These are phyloP conservation scores for Globia sparganii DNA, from an alignment of 2,888 invertebrate species.

Conservation along the genomic window DNA sequence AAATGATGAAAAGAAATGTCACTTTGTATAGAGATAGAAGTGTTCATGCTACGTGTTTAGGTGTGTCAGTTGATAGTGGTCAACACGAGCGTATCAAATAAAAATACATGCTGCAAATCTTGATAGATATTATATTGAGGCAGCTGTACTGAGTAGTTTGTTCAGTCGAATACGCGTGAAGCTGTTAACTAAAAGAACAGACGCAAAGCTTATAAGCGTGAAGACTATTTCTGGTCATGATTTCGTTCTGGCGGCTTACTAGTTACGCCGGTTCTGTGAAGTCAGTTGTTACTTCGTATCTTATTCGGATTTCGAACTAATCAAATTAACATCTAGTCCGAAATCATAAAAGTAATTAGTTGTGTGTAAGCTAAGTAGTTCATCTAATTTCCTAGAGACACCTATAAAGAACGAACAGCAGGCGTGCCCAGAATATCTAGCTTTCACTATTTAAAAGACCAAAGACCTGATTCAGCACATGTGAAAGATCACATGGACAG, in stretches of 20 bases:
- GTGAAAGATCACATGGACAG: slow-evolving; percentile 40
- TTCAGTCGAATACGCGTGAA: slow-evolving; percentile 38
- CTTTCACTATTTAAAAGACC: not conserved
- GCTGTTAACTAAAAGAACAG: slow-evolving; percentile 47
- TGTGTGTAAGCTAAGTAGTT: not conserved
- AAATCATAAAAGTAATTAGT: not conserved
- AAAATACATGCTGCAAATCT: slow-evolving; percentile 8
- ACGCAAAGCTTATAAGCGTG: slow-evolving; percentile 40
- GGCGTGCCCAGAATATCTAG: not conserved
- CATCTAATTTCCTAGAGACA: not conserved
- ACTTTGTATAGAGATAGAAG: not conserved
- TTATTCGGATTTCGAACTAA: not conserved
- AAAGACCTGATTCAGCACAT: slow-evolving; percentile 21
- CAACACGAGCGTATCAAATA: not conserved
- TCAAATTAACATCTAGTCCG: not conserved
- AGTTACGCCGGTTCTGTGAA: slow-evolving; percentile 11
- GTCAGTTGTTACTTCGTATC: slow-evolving; percentile 35
- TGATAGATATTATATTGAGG: slow-evolving; percentile 16
- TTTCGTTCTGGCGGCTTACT: slow-evolving; percentile 41
- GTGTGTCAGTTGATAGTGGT: not conserved
- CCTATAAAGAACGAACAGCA: not conserved
- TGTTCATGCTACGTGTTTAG: not conserved
- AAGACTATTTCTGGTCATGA: slow-evolving; percentile 52
- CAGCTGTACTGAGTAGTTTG: slow-evolving; percentile 17
- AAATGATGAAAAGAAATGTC: not conserved